Evolutionary conservation across 2,888 invertebrate genomes (phyloP).

Genomic region (Blomia tropicalis): DNA sequence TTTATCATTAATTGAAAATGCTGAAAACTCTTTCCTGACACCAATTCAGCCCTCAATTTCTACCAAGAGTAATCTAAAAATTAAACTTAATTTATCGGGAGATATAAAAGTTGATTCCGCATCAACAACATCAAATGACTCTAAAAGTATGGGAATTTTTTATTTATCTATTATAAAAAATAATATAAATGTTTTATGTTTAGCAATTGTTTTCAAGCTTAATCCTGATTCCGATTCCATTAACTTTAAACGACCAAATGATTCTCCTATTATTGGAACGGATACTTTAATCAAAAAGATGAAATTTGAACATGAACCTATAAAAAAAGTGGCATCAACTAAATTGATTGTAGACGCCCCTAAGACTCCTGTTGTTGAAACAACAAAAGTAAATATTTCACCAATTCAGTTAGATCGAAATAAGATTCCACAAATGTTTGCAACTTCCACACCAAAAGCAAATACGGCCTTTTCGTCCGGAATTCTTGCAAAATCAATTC

Average conservation of each 20-base stretch:
- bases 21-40: neutral
- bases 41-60: neutral
- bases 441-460: neutral
- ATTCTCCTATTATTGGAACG: neutral
- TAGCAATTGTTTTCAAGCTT: constrained; percentile 2
- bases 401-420: neutral
- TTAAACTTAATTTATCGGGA: constrained; percentile 1
- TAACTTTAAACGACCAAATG: neutral
- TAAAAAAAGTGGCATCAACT: neutral
- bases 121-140: neutral
- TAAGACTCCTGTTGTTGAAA: neutral
- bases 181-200: neutral
- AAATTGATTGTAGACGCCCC: neutral
- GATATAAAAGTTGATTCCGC: neutral
- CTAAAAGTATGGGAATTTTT: neutral
- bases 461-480: neutral
- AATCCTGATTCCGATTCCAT: neutral
- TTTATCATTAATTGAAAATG: neutral
- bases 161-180: neutral
- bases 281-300: neutral
- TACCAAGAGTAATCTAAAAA: neutral
- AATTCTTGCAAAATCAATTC: neutral
- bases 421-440: neutral
- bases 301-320: neutral
- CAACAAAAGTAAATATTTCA: neutral